Conservation (phyloP, 2,888 invertebrate genomes). For the Yponomeuta sedellus region DNA sequence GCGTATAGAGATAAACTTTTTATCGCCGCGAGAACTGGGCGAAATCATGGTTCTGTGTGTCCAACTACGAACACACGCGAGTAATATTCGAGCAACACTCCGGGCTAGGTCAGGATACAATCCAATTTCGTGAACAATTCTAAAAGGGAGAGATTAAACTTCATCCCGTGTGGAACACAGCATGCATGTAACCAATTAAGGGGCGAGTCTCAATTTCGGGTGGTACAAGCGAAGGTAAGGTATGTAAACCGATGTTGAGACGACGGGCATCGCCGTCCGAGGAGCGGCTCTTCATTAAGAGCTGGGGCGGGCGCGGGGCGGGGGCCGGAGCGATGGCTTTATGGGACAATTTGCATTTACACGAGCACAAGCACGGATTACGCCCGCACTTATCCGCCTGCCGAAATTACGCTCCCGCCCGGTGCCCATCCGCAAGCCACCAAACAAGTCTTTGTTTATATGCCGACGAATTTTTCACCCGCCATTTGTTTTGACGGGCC, state of each 20-base stretch:
- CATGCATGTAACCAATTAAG: constrained; percentile 16
- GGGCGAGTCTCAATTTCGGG: constrained; percentile 17
- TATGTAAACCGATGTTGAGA: constrained; percentile 37
- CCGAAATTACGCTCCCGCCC: constrained; percentile 59
- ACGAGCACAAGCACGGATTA: constrained; percentile 73
- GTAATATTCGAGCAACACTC: neutral
- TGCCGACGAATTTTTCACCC: constrained; percentile 64
- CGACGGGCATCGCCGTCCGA: constrained; percentile 52
- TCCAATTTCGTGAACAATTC: neutral
- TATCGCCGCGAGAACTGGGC: neutral
- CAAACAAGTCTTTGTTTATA: constrained; percentile 72
- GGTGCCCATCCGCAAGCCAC: constrained; percentile 45
- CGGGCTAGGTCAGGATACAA: neutral
- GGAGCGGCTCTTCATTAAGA: constrained; percentile 70
- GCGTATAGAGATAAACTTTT: neutral
- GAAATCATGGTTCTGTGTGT: neutral
- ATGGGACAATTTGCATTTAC: constrained; percentile 76
- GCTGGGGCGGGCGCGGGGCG: constrained; percentile 35
- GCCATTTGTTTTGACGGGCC: constrained; percentile 67
- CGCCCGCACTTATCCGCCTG: constrained; percentile 68
- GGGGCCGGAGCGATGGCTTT: constrained; percentile 57
- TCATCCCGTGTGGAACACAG: constrained; percentile 9
- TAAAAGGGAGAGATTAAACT: constrained; percentile 4
- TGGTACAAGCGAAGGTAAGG: constrained; percentile 9
- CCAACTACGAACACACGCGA: neutral